Conservation (phyloP, 2,113 vertebrate genomes). For the Ciconia maguari region DNA sequence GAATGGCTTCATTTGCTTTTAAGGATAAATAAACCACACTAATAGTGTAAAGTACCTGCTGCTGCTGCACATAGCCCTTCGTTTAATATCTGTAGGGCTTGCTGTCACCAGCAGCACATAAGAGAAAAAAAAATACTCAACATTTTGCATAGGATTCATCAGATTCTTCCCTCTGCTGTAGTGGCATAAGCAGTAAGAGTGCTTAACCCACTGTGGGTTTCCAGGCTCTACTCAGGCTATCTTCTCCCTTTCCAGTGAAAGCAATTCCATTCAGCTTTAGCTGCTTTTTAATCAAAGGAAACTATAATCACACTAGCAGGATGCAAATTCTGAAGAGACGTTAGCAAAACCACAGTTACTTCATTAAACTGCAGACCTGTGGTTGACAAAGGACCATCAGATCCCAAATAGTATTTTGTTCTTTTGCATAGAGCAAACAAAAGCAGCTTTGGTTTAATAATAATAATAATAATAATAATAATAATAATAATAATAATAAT, state of each 20-base stretch:
- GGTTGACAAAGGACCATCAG: neutral
- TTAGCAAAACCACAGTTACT: conserved; percentile 29
- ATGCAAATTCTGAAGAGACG: conserved; percentile 55
- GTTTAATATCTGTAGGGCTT: neutral
- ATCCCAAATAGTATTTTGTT: neutral
- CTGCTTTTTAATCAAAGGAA: conserved; percentile 59
- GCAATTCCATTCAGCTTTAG: neutral
- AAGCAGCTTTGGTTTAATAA: neutral
- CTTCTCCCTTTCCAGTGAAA: neutral
- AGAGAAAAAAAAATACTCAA: conserved; percentile 5
- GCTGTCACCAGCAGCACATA: conserved; percentile 2
- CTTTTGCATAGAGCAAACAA: neutral
- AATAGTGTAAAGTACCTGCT: neutral
- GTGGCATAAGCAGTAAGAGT: neutral
- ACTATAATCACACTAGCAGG: conserved; percentile 37
- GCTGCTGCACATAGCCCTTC: neutral
- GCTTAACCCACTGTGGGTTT: conserved; percentile 18
- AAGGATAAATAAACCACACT: neutral
- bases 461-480: neutral
- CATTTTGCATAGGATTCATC: neutral
- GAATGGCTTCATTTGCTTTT: conserved; percentile 14
- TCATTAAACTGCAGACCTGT: conserved; percentile 30
- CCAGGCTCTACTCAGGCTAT: neutral
- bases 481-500: neutral
- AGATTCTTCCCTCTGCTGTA: neutral